These are phyloP conservation scores for cat (Felis catus) DNA, from an alignment of 2,113 vertebrate species.

Conservation along the genomic window F.catus_Fca126_mat1.0 CM031412.1:183982501-183983000, in stretches of 20 bases:
- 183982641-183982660: conserved; percentile 43
- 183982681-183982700: conserved; percentile 32
- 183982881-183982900: not conserved
- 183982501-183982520: not conserved
- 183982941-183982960: not conserved
- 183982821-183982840: not conserved
- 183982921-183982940: not conserved
- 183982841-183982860: not conserved
- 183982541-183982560: conserved; percentile 51
- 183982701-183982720: conserved; percentile 45
- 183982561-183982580: conserved; percentile 1
- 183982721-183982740: not conserved
- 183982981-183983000: not conserved
- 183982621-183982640: conserved; percentile 45
- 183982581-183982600: not conserved
- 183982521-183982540: conserved; percentile 1
- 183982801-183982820: not conserved
- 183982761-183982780: not conserved
- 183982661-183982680: not conserved
- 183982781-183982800: not conserved
- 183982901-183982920: not conserved
- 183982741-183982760: conserved; percentile 50
- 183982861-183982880: not conserved
- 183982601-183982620: conserved; percentile 27
- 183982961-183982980: not conserved